phyloP scores from a whole-genome alignment of 2,888 invertebrate species.

The Cerceris ruficornis region DNA sequence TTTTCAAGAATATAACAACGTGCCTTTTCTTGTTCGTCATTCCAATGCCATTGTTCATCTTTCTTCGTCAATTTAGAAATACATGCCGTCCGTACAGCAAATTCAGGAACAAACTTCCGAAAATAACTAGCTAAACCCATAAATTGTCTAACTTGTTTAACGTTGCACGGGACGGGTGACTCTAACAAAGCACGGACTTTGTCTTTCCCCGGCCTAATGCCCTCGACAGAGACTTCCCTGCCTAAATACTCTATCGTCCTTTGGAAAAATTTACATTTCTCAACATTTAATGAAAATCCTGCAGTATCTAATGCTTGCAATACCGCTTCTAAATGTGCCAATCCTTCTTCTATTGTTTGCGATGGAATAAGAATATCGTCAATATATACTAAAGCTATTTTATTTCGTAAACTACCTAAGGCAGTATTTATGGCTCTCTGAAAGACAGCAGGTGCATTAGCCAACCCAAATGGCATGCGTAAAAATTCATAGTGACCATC shows the following conservation, averaged over 20 bases:
- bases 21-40: conserved; percentile 6
- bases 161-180: not conserved
- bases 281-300: conserved; percentile 3
- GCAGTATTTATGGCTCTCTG: conserved; percentile 63
- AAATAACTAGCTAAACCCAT: conserved; percentile 12
- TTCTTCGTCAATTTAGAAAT: not conserved
- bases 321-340: conserved; percentile 52
- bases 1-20: not conserved
- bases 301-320: conserved; percentile 60
- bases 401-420: conserved; percentile 45
- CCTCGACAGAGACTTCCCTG: conserved; percentile 57
- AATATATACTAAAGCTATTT: conserved; percentile 52
- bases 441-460: conserved; percentile 47
- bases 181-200: not conserved
- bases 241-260: conserved; percentile 68
- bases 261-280: conserved; percentile 66
- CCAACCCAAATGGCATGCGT: too few species aligned
- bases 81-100: too few species aligned
- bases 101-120: conserved; percentile 20
- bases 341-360: conserved; percentile 54
- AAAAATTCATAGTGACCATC: conserved; percentile 69
- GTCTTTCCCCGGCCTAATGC: conserved; percentile 53
- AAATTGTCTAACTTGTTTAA: not conserved
- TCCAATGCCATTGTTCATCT: conserved; percentile 5
- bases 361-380: conserved; percentile 51